Base-by-base conservation (phyloP, 1,140 invertebrate genomes). In the Mylabris phalerata region DNA sequence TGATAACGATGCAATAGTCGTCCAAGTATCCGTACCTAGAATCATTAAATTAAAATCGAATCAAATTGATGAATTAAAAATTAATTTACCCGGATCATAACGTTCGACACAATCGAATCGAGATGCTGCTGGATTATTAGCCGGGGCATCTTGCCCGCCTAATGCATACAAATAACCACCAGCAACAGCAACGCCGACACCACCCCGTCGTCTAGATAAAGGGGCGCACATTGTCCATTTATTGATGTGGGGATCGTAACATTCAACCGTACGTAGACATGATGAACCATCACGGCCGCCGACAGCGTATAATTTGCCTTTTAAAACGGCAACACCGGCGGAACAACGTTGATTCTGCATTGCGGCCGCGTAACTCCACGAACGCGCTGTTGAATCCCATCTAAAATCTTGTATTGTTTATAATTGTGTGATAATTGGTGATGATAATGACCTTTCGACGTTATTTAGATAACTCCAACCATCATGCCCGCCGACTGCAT, bases 391-490 rank as follows among this genome's bases (percentile, higher is more conserved):
- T 3, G 92, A 88, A 77, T 97, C 92, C 90, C 91, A 96, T 56
- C 86, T 83, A 25, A 3, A 32, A 32, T 7, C 4, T n/a, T 0
- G 4, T 11, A 44, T 11, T 11, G 5, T 44, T 44, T 44, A 11
- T 10, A 11, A 5, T 9, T 7, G 4, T 24, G 9, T 3, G 4
- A 11, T 11, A 7, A 44, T 11, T 11, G 9, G 4, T 3, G 7
- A 32, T 32, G 4, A 38, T 40, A 45, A 45, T 60, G 66, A 82
- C 81, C 90, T 75, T 76, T 97, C 93, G 0, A 95, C 93, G 3
- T 92, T 92, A 71, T 92, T 93, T 9, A 95, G 77, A 74, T 95
- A 97, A 67, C 91, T 93, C 93, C 93, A 96, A 38, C 93, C 91
- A 77, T 97, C 94, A 72, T 97, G 93, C 10, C 93, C 95, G 26